Conservation (phyloP, 1,140 invertebrate genomes). For the Brachionus angularis region DNA sequence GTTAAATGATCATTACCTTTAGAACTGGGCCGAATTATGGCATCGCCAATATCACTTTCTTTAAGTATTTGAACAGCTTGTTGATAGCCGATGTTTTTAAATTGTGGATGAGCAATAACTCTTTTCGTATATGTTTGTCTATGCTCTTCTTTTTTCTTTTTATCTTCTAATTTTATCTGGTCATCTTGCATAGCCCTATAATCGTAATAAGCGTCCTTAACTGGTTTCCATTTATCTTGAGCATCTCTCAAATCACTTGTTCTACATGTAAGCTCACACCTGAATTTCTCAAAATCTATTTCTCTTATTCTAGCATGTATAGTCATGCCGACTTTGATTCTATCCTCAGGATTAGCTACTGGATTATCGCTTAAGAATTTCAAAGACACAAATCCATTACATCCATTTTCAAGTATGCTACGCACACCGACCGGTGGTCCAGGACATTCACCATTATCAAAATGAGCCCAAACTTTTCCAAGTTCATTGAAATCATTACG, state of each 20-base stretch:
- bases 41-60: slow-evolving; percentile 80
- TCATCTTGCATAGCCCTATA: slow-evolving; percentile 77
- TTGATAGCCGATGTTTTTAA: slow-evolving; percentile 89
- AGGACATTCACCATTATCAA: slow-evolving; percentile 87
- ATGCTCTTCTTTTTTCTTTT: slow-evolving; percentile 70
- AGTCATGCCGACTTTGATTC: slow-evolving; percentile 76
- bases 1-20: slow-evolving; percentile 87
- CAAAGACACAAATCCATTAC: slow-evolving; percentile 83
- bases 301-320: slow-evolving; percentile 90
- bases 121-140: slow-evolving; percentile 56
- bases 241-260: slow-evolving; percentile 85
- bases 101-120: slow-evolving; percentile 93
- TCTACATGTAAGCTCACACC: slow-evolving; percentile 86
- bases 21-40: slow-evolving; percentile 81
- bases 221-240: slow-evolving; percentile 81
- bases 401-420: slow-evolving; percentile 87
- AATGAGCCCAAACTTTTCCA: slow-evolving; percentile 84
- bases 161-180: slow-evolving; percentile 71
- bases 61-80: slow-evolving; percentile 83
- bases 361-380: slow-evolving; percentile 90
- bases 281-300: slow-evolving; percentile 89
- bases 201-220: slow-evolving; percentile 87
- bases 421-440: slow-evolving; percentile 88
- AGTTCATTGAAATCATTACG: slow-evolving; percentile 34
- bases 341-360: slow-evolving; percentile 83